Percentiles rank a stretch among this genome's conserved stretches.
Conservation (phyloP, 2,888 invertebrate genomes). For the Aleiodes alternator region DNA sequence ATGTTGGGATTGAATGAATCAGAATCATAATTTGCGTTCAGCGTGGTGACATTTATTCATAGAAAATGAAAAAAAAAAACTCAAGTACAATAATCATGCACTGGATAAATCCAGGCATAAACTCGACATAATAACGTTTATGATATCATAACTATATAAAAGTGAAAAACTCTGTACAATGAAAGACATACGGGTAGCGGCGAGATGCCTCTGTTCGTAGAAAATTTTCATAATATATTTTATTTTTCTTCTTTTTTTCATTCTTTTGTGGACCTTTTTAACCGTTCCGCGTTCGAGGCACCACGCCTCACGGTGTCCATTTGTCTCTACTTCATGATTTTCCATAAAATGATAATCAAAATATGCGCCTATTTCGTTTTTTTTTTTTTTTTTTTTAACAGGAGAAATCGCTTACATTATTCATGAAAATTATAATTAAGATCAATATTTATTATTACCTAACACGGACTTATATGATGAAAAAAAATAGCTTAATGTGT, state of each 20-base stretch:
- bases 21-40: slow-evolving; percentile 59
- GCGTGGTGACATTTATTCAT: slow-evolving; percentile 74
- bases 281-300: slow-evolving; percentile 36
- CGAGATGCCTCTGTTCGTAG: slow-evolving; percentile 73
- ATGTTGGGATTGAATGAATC: not conserved
- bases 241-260: slow-evolving; percentile 1
- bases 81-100: slow-evolving; percentile 74
- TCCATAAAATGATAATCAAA: slow-evolving; percentile 13
- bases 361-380: not conserved
- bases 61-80: slow-evolving; percentile 66
- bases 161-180: slow-evolving; percentile 76
- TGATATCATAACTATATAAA: slow-evolving; percentile 71
- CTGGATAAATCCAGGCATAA: slow-evolving; percentile 57
- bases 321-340: slow-evolving; percentile 2
- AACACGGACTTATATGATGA: slow-evolving; percentile 48
- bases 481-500: slow-evolving; percentile 45
- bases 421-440: slow-evolving; percentile 48
- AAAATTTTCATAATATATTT: slow-evolving; percentile 38
- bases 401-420: slow-evolving; percentile 9
- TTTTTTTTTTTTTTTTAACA: not conserved
- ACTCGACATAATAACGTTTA: slow-evolving; percentile 61
- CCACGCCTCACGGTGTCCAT: slow-evolving; percentile 15
- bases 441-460: slow-evolving; percentile 42
- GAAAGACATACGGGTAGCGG: slow-evolving; percentile 75
- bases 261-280: slow-evolving; percentile 11